Percentiles rank a stretch among this genome's conserved stretches.
phyloP scores from a whole-genome alignment of 2,797 vertebrate genomes.

The Manis pentadactyla region DNA sequence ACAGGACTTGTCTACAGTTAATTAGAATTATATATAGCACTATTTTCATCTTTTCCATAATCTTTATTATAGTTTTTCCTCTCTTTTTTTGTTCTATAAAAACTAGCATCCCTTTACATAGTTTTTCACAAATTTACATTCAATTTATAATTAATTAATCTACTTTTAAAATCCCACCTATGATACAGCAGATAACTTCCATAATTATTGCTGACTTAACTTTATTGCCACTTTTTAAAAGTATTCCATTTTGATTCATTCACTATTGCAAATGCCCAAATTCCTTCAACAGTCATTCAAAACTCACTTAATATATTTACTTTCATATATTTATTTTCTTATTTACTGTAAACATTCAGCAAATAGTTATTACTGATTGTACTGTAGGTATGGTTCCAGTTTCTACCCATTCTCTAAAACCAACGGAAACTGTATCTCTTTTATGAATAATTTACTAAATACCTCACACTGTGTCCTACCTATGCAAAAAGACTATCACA shows the following conservation, averaged over 20 bases:
- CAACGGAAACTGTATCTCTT: neutral
- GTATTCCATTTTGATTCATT: neutral
- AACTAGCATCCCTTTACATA: neutral
- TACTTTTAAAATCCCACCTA: neutral
- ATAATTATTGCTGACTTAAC: neutral
- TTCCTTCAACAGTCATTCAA: neutral
- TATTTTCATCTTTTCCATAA: neutral
- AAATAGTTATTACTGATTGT: conserved; percentile 21
- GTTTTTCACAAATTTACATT: neutral
- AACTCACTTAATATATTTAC: neutral
- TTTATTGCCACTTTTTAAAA: neutral
- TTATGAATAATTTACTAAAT: neutral
- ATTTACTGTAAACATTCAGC: neutral
- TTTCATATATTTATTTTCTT: neutral
- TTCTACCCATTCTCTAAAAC: neutral
- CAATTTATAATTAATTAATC: neutral
- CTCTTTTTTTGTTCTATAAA: neutral
- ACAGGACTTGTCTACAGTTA: neutral
- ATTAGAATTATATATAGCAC: neutral
- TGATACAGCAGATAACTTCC: neutral
- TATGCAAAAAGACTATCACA: neutral
- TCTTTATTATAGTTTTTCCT: neutral
- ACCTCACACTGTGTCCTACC: neutral
- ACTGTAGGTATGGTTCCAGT: neutral
- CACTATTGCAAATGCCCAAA: neutral